Evolutionary conservation across 2,797 vertebrate genomes (phyloP), one percentile per base, ranked within the genome.

Genomic region (Remorina albescens): DNA sequence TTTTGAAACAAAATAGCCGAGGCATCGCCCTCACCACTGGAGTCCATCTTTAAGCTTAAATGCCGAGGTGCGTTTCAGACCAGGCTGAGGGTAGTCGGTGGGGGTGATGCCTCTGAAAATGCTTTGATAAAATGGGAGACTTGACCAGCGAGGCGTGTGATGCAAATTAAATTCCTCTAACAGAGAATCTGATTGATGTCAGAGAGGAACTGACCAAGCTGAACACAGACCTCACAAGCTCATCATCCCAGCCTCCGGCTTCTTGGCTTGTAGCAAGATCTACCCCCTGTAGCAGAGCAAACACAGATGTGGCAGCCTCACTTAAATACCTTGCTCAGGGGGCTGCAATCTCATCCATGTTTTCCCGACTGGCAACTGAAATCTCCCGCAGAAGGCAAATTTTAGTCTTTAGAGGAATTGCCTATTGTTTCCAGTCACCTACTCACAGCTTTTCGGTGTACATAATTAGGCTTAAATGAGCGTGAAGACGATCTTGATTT

Each of bases 131-230:
- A 90, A 84, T 28, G 30, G 72, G 58, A 83, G 80, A 84, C 71
- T 85, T 69, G 78, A 82, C 86, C 50, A 58, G 73, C 73, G 86
- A 92, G 87, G 88, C 74, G n/a, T 89, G 81, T 90, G 87, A 93
- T 93, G 91, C 91, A 93, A 93, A 94, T 92, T 88, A 84, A 91
- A 90, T 91, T 91, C 82, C 86, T 91, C 76, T 87, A 78, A 90
- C 76, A 72, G 83, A 90, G 86, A 92, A 90, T 87, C 76, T 89
- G 88, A 93, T 86, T 88, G 83, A 90, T 89, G 88, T 87, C 82
- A 87, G 82, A 70, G 80, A 89, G 80, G 82, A 91, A 88, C 71
- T 74, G 78, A 85, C 88, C 84, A 79, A 89, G 84, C 82, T 83
- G 83, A 92, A 89, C 85, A 76, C 75, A 84, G 86, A 87, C 81